Evolutionary conservation across 2,113 vertebrate genomes (phyloP), one percentile per base, ranked within the genome.

Genomic region (Pseudolaguvia tuberculata): DNA sequence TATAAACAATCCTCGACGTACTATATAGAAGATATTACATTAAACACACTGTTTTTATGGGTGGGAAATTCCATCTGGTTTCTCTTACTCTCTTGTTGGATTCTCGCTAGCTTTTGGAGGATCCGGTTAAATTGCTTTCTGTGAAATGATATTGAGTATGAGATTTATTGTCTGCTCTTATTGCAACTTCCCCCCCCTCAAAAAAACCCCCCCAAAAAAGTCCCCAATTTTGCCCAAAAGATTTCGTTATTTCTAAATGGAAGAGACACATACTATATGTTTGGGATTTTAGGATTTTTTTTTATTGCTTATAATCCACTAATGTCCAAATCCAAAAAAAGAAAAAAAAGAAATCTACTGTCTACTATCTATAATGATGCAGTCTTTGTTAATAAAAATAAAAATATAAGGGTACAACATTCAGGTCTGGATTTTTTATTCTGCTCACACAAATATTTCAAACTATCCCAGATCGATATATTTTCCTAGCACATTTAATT

Each of bases 361-460:
- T 78, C 50, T n/a, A n/a, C n/a, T n/a, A n/a, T 63, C 69, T 76
- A 27, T 76, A 78, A 72, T 71, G 76, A 62, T 53, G 62, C 53
- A 47, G 67, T 75, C 62, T 75, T 48, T 77, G 58, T 78, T 70
- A 75, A 74, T 74, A 70, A 73, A 69, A 79, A n/a, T n/a, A 70
- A 73, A 69, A 79, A 70, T 61, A 45, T 56, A 73, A 73, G 63
- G 61, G 17, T 51, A 58, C 52, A 68, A 61, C 47, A 42, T 65
- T 1, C 21, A 74, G 2, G 15, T 2, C 5, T 61, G 21, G 11
- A 48, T 61, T 31, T 72, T 29, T 15, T 8, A 4, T 47, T 6
- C 0, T 5, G 20, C 13, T 25, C 10, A 57, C 11, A 35, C 57
- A 62, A 35, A 39, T n/a, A 42, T 9, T 42, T 42, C 7, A 42